These are phyloP conservation scores for Camponotus pennsylvanicus DNA, from an alignment of 1,140 invertebrate genomes.

Conservation along the genomic window DNA sequence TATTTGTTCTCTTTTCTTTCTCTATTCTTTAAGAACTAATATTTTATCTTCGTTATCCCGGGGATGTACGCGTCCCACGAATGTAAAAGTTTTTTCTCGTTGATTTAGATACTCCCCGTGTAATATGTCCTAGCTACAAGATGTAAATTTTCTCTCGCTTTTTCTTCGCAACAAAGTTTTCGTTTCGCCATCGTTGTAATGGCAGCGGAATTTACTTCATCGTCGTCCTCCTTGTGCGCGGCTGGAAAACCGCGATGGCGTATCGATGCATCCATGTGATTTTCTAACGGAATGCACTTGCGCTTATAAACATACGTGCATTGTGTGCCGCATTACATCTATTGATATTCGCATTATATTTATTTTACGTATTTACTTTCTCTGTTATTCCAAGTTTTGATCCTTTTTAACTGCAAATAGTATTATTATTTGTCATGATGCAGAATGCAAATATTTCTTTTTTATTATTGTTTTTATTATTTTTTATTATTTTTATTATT, in stretches of 20 bases:
- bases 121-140: not conserved
- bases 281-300: slow-evolving; percentile 19
- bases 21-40: not conserved
- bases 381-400: not conserved
- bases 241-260: slow-evolving; percentile 69
- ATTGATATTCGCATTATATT: not conserved
- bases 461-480: not conserved
- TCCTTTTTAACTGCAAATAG: not conserved
- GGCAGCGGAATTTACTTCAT: slow-evolving; percentile 51
- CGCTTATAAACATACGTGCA: slow-evolving; percentile 1
- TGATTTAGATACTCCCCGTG: not conserved
- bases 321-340: not conserved
- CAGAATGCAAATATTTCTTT: not conserved
- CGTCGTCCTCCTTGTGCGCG: slow-evolving; percentile 72
- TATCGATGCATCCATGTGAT: slow-evolving; percentile 25
- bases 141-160: slow-evolving; percentile 41
- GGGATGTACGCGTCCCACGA: not conserved
- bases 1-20: too few species aligned
- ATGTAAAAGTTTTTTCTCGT: slow-evolving; percentile 27
- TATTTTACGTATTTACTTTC: not conserved
- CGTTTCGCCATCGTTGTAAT: slow-evolving; percentile 7
- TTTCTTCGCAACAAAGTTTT: slow-evolving; percentile 44
- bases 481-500: not conserved
- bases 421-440: not conserved
- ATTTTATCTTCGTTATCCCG: slow-evolving; percentile 19